These are phyloP conservation scores for Henicopernis longicauda DNA, from an alignment of 2,113 vertebrate species.

Conservation along the genomic window DNA sequence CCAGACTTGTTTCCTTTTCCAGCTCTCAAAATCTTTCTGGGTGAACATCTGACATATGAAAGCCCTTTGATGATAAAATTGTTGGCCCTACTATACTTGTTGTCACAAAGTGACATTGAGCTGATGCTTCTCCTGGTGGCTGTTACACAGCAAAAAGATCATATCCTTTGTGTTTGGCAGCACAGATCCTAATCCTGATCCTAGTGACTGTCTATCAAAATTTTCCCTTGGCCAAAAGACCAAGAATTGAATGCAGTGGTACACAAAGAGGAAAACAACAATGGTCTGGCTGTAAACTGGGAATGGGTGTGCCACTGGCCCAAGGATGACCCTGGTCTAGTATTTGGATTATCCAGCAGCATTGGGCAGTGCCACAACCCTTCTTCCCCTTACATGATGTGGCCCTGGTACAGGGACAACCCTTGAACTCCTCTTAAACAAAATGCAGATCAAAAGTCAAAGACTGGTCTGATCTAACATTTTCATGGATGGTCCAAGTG, in stretches of 20 bases:
- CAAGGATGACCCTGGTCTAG: not conserved
- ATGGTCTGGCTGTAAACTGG: not conserved
- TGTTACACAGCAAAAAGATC: not conserved
- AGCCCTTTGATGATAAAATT: not conserved
- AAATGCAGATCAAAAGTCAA: not conserved
- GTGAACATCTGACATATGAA: not conserved
- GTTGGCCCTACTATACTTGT: not conserved
- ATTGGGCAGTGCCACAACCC: not conserved
- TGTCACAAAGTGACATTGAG: not conserved
- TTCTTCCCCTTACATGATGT: not conserved
- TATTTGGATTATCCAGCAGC: not conserved
- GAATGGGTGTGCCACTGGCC: not conserved
- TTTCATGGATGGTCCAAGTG: not conserved
- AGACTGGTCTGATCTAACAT: not conserved
- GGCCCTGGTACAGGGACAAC: not conserved
- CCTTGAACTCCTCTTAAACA: not conserved
- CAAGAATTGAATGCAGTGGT: not conserved
- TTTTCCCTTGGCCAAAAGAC: not conserved
- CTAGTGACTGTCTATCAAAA: not conserved
- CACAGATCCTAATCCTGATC: not conserved
- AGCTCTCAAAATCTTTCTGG: not conserved
- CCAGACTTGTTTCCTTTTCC: not conserved
- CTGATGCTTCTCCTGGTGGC: not conserved
- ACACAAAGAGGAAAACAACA: not conserved
- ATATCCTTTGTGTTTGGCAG: not conserved